These are phyloP conservation scores for Ara ararauna DNA, from an alignment of 2,797 vertebrate species.

Conservation along the genomic window DNA sequence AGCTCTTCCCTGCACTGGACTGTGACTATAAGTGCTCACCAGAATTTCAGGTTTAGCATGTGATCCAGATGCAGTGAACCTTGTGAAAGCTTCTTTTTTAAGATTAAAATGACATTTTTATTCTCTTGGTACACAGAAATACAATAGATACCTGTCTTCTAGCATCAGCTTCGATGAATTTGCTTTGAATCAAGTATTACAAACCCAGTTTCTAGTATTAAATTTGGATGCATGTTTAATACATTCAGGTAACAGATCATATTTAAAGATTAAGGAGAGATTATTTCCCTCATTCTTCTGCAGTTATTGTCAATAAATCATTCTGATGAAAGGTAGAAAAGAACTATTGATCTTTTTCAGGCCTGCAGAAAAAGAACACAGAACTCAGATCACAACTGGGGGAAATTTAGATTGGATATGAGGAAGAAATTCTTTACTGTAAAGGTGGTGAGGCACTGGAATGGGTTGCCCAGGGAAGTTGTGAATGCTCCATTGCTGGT, in stretches of 20 bases:
- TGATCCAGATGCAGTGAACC: neutral
- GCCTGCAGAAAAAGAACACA: neutral
- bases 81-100: neutral
- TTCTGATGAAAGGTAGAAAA: neutral
- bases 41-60: neutral
- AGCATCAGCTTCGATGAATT: neutral
- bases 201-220: neutral
- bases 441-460: no score
- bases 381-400: neutral
- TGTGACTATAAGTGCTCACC: neutral
- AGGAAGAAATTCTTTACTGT: no score
- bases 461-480: no score
- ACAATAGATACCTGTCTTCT: neutral
- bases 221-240: neutral
- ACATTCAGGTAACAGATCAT: neutral
- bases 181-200: neutral
- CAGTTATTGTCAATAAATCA: neutral
- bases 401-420: no score
- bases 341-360: neutral
- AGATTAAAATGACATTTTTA: neutral
- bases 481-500: no score
- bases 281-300: neutral
- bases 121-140: neutral
- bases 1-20: neutral
- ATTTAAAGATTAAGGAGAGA: neutral